A percentile compares a stretch with the other conserved stretches of the same genome.
phyloP scores from a whole-genome alignment of 1,140 invertebrate species.

The Caenorhabditis latens region DNA sequence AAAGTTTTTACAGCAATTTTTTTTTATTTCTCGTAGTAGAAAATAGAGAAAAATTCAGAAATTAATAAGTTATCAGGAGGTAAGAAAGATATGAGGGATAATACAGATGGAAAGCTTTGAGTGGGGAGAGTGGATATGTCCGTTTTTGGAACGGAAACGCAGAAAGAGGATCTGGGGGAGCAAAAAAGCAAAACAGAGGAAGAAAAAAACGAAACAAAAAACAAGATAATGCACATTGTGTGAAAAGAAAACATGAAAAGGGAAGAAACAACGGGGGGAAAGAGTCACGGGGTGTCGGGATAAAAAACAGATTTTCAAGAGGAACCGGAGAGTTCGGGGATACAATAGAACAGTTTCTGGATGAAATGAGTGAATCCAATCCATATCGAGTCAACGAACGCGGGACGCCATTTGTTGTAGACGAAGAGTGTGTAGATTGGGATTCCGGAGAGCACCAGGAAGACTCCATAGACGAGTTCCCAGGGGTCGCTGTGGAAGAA shows the following conservation, averaged over 20 bases:
- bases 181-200: no score
- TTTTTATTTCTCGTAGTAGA: slow-evolving; percentile 35
- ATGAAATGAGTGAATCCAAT: slow-evolving; percentile 68
- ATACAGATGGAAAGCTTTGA: not conserved
- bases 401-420: slow-evolving; percentile 65
- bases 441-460: slow-evolving; percentile 72
- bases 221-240: slow-evolving; percentile 45
- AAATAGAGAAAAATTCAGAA: no score
- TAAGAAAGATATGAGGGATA: no score
- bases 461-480: slow-evolving; percentile 73
- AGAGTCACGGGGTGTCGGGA: slow-evolving; percentile 11
- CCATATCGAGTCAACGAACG: slow-evolving; percentile 67
- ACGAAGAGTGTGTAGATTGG: slow-evolving; percentile 76
- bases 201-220: slow-evolving; percentile 37
- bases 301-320: not conserved
- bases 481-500: slow-evolving; percentile 69
- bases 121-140: slow-evolving; percentile 42
- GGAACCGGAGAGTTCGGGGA: slow-evolving; percentile 55
- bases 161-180: slow-evolving; percentile 43
- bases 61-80: slow-evolving; percentile 26
- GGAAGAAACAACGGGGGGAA: slow-evolving; percentile 29
- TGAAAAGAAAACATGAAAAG: not conserved
- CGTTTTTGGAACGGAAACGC: slow-evolving; percentile 34
- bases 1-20: no score
- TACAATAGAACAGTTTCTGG: slow-evolving; percentile 65